Base-by-base conservation (phyloP, 2,113 vertebrate genomes). In the Oryctolagus cuniculus region DNA sequence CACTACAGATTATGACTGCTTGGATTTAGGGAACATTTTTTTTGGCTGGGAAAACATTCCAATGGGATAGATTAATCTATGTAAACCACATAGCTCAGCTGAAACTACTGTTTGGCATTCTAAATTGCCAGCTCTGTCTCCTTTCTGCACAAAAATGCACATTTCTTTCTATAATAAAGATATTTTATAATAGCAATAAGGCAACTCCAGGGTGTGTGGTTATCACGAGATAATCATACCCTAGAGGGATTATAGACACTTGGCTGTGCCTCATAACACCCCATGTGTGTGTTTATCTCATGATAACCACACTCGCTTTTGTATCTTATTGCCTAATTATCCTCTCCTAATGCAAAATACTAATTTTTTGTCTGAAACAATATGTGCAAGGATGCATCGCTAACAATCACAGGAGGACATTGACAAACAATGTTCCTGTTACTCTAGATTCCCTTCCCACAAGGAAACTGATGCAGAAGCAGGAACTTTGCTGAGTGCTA, bases 181-280 rank as follows among this genome's bases (percentile, higher is more conserved):
- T 98, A 98, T 98, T 98, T 98, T 98, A 98, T 98, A 98, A 98
- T 98, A 98, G 98, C 98, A 98, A 98, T 98, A 98, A 98, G 98
- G 97, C 98, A 98, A 98, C 98, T 98, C 98, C 98, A 98, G 98
- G 98, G 98, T 98, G 98, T 98, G 96, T n/a, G 97, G 98, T 98
- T 98, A 98, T 98, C 98, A 98, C 0, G 89, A 98, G 98, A 98
- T 98, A 98, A 98, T 98, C 98, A 98, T 98, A 98, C 98, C 98
- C 98, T 98, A 94, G 98, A 98, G 98, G 98, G 98, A 98, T 96
- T 97, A 94, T 94, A 98, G 98, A 98, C 98, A 98, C 98, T 98
- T 98, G 98, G 98, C 98, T 98, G 98, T 98, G 98, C 97, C 98
- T 98, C 98, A 97, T 98, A 98, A 98, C 97, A 98, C 98, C 98